Evolutionary conservation across 2,888 invertebrate species (phyloP).

Genomic region (Lepidocyrtinus sp.): DNA sequence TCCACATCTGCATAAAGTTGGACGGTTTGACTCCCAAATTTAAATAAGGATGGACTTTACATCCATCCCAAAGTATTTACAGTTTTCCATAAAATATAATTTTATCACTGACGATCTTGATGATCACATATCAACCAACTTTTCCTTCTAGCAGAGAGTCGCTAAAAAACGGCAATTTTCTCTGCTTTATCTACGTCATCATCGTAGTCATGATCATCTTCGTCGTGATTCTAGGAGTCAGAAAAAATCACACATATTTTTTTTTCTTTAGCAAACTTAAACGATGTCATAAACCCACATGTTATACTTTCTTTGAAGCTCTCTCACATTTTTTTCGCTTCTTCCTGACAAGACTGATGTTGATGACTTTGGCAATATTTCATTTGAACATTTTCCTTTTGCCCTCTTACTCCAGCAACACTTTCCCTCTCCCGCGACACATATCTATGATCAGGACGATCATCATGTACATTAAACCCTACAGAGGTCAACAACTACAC

Average conservation of each 20-base stretch:
- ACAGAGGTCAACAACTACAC: slow-evolving; percentile 4
- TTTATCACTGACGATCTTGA: slow-evolving; percentile 10
- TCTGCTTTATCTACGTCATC: slow-evolving; percentile 52
- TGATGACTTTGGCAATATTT: slow-evolving; percentile 53
- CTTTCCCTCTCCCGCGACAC: neutral
- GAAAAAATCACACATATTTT: slow-evolving; percentile 15
- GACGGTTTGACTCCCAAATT: neutral
- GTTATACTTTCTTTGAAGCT: slow-evolving; percentile 26
- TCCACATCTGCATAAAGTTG: neutral
- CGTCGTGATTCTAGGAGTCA: slow-evolving; percentile 19
- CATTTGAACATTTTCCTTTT: slow-evolving; percentile 31
- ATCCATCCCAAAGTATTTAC: neutral
- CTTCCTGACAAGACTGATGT: slow-evolving; percentile 43
- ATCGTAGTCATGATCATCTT: neutral
- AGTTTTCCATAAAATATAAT: slow-evolving; percentile 2
- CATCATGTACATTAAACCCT: neutral
- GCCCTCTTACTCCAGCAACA: slow-evolving; percentile 12
- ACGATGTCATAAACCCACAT: slow-evolving; percentile 41
- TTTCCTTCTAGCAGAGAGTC: neutral
- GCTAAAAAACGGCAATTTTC: slow-evolving; percentile 38
- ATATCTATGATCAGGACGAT: too few species aligned
- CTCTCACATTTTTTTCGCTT: slow-evolving; percentile 1
- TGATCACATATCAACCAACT: slow-evolving; percentile 10
- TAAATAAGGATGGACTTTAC: neutral
- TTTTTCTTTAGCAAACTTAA: slow-evolving; percentile 29